These are phyloP conservation scores for Acleris holmiana DNA, from an alignment of 2,888 invertebrate genomes.

Conservation along the genomic window DNA sequence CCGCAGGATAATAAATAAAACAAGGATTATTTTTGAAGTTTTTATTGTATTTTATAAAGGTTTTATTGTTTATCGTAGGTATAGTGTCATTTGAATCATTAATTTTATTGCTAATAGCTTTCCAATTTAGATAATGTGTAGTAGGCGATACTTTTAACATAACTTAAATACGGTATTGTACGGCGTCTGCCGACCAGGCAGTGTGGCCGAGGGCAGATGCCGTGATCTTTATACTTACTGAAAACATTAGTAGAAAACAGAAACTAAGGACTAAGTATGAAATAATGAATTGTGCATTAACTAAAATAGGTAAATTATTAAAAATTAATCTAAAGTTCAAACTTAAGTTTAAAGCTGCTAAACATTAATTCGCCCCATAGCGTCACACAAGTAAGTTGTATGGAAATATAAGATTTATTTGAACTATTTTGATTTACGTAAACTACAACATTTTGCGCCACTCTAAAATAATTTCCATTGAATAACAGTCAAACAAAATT, in stretches of 20 bases:
- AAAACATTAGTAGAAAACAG: conserved; percentile 57
- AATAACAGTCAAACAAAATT: conserved; percentile 84
- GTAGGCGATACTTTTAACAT: conserved; percentile 77
- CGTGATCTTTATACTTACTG: conserved; percentile 47
- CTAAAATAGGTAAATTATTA: conserved; percentile 68
- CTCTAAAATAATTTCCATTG: conserved; percentile 81
- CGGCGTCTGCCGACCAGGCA: conserved; percentile 6
- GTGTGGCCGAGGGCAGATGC: background rate
- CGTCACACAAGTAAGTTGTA: conserved; percentile 55
- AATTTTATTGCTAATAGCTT: conserved; percentile 75
- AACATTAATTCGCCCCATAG: conserved; percentile 57
- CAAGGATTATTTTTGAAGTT: conserved; percentile 63
- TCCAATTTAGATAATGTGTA: conserved; percentile 78
- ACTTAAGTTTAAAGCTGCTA: conserved; percentile 78
- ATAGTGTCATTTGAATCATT: conserved; percentile 77
- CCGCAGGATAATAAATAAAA: conserved; percentile 42
- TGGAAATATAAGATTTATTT: conserved; percentile 59
- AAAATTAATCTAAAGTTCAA: conserved; percentile 67
- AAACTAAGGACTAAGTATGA: conserved; percentile 62
- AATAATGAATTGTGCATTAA: conserved; percentile 76
- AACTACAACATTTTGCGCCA: conserved; percentile 50
- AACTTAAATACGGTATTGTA: conserved; percentile 57
- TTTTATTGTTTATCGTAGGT: conserved; percentile 81
- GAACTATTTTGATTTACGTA: conserved; percentile 51
- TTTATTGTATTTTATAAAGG: conserved; percentile 77